phyloP scores from a whole-genome alignment of 2,888 invertebrate genomes.

The Nineta flava region DNA sequence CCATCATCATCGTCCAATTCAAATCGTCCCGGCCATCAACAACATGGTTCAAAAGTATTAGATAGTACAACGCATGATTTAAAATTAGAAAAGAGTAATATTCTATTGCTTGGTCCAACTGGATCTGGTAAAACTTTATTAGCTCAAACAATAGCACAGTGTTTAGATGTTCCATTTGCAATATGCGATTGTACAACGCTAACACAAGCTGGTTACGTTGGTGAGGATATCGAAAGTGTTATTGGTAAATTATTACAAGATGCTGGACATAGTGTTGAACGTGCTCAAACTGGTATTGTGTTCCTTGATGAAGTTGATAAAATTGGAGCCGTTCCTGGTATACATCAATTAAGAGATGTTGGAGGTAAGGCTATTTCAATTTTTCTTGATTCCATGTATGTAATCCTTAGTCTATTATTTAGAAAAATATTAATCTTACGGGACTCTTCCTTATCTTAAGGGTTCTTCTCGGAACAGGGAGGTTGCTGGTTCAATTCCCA shows the following conservation, averaged over 20 bases:
- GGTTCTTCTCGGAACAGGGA: not conserved
- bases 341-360: conserved; percentile 86
- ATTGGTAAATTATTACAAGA: conserved; percentile 92
- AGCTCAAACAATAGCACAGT: conserved; percentile 94
- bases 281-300: conserved; percentile 95
- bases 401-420: not conserved
- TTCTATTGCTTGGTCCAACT: conserved; percentile 89
- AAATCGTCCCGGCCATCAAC: conserved; percentile 5
- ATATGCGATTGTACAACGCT: conserved; percentile 96
- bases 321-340: conserved; percentile 93
- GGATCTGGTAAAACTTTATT: conserved; percentile 95
- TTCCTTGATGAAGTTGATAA: conserved; percentile 99
- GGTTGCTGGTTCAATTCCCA: too few relatives aligned
- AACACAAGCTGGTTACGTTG: conserved; percentile 95
- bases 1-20: conserved; percentile 16
- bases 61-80: conserved; percentile 70
- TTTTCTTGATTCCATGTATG: too few relatives aligned
- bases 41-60: conserved; percentile 59
- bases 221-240: conserved; percentile 99
- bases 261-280: conserved; percentile 92
- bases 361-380: conserved; percentile 40
- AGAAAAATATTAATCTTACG: not conserved
- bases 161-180: conserved; percentile 96
- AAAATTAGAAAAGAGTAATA: conserved; percentile 89
- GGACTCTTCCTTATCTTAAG: not conserved